Evolutionary conservation across 1,140 invertebrate species (phyloP), one percentile per base, ranked within the genome.

Genomic region (Lepidurus packardi): DNA sequence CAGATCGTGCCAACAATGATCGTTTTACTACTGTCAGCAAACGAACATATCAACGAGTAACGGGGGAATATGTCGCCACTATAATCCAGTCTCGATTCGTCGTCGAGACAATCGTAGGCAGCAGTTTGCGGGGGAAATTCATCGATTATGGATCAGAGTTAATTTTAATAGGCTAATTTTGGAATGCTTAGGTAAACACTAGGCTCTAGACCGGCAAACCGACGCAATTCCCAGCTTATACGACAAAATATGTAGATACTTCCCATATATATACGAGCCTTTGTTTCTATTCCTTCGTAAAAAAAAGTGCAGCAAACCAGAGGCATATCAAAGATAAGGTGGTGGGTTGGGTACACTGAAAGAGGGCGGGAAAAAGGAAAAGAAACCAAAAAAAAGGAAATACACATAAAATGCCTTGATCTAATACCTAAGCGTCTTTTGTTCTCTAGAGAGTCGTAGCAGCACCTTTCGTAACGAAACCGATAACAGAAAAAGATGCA

Each of bases 381-480:
- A 10, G 45, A 11, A 47, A 16, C 9, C 16, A 47, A 47, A 21
- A 65, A 65, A 21, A 65, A n/a, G 13, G 53, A 65, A 34, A 34
- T 34, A 3, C 34, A 65, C 53, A 65, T 65, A 5, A 65, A 65
- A n/a, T 65, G 53, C 53, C 13, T 65, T 65, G 53, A 65, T 65
- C 53, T 65, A 65, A 65, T 65, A 65, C 53, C 53, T 65, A n/a
- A 65, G 53, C 53, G 53, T 65, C 53, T 65, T 65, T 65, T 65
- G 53, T 65, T 65, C 53, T 65, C 53, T 13, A 21, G 53, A 65
- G 53, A 65, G 53, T 65, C 53, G n/a, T 65, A n/a, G 53, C 53
- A n/a, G n/a, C 53, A 65, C 53, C 53, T 65, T 21, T 65, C 53
- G 16, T 65, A 65, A 65, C 53, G 53, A n/a, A 65, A 65, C 53